Conservation (phyloP, 64 coral and sea anemone species). For the Trachythela sp. region DNA sequence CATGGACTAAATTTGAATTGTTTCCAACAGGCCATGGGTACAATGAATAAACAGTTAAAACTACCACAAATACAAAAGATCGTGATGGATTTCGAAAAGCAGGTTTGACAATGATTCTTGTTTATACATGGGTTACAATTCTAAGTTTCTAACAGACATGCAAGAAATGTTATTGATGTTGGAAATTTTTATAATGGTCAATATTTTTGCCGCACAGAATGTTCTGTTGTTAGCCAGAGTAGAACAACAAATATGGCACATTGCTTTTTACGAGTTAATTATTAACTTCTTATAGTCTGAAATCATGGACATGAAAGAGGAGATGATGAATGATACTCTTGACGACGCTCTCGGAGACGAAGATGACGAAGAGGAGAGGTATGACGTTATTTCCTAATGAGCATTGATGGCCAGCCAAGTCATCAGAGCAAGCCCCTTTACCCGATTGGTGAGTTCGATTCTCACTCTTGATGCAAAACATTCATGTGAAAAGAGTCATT, state of each 20-base stretch:
- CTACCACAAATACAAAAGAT: constrained; percentile 99
- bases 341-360: constrained; percentile 97
- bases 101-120: constrained; percentile 43
- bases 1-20: neutral
- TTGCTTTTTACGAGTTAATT: neutral
- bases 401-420: no score
- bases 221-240: no score
- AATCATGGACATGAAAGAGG: constrained; percentile 99
- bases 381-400: neutral
- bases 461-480: no score
- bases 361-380: constrained; percentile 96
- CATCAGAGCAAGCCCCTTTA: no score
- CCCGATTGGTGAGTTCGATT: no score
- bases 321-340: constrained; percentile 99
- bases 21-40: constrained; percentile 64
- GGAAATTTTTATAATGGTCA: neutral
- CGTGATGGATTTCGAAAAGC: constrained; percentile 99
- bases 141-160: constrained; percentile 42
- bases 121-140: neutral
- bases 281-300: constrained; percentile 56
- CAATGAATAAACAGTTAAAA: constrained; percentile 94
- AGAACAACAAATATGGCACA: no score
- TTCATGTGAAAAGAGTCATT: no score
- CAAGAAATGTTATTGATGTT: neutral
- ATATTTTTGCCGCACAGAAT: no score